These are phyloP conservation scores for Myotis planiceps DNA, from an alignment of 2,797 vertebrate species.

Conservation along the genomic window DNA sequence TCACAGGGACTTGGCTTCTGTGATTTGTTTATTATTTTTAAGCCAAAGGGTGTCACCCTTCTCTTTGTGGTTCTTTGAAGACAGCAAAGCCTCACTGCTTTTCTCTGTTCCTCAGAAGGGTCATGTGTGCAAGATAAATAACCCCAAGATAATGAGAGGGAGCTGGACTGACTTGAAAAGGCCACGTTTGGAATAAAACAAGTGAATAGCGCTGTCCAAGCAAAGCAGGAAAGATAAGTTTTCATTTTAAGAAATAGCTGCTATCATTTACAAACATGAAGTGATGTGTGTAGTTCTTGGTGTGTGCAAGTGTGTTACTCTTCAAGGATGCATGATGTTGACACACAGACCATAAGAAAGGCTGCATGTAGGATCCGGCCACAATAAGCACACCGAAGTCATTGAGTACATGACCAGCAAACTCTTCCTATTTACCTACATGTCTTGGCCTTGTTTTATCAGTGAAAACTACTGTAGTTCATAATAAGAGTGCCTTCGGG, in stretches of 20 bases:
- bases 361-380: not conserved
- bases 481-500: not conserved
- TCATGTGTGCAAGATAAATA: constrained; percentile 64
- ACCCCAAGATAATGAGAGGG: not conserved
- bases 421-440: not conserved
- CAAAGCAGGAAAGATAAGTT: constrained; percentile 44
- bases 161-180: constrained; percentile 70
- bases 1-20: constrained; percentile 59
- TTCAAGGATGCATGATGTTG: not conserved
- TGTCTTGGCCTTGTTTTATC: not conserved
- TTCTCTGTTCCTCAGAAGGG: constrained; percentile 53
- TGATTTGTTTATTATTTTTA: constrained; percentile 77
- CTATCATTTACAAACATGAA: not conserved
- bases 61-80: constrained; percentile 51
- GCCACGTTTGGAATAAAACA: constrained; percentile 48
- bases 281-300: not conserved
- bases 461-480: not conserved
- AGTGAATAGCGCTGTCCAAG: constrained; percentile 21
- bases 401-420: not conserved
- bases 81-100: constrained; percentile 39
- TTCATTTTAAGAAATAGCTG: not conserved
- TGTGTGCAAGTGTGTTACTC: not conserved
- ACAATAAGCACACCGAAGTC: not conserved
- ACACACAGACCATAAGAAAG: not conserved
- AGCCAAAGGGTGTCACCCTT: constrained; percentile 35